Conservation (phyloP, 2,113 vertebrate genomes). For the Labeo catla region DNA sequence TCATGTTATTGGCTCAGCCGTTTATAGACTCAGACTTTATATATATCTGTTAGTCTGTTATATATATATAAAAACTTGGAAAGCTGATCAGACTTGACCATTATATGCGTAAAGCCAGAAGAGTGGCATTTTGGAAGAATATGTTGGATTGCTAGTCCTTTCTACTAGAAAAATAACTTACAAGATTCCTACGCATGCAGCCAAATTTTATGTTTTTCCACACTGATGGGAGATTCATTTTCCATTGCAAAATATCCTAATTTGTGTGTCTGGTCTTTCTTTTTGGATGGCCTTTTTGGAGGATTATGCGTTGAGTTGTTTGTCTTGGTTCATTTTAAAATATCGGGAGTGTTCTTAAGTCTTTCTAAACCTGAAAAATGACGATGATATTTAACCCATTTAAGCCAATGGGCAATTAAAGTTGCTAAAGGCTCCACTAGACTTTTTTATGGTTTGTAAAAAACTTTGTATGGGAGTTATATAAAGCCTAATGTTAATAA, state of each 20-base stretch:
- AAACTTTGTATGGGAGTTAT: not conserved
- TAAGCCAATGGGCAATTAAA: not conserved
- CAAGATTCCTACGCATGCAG: conserved; percentile 46
- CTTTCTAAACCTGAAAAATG: conserved; percentile 50
- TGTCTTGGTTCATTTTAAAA: conserved; percentile 44
- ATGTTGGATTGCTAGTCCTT: conserved; percentile 23
- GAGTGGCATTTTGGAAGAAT: conserved; percentile 24
- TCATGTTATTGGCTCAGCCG: not conserved
- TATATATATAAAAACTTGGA: not conserved
- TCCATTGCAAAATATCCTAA: conserved; percentile 50
- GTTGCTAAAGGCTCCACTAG: conserved; percentile 2
- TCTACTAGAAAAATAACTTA: conserved; percentile 50
- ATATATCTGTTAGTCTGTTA: too few species aligned
- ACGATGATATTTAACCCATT: conserved; percentile 43
- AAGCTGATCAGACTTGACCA: conserved; percentile 30
- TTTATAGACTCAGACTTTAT: not conserved
- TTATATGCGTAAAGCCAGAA: conserved; percentile 21
- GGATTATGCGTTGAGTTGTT: conserved; percentile 50
- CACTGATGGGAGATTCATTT: conserved; percentile 50
- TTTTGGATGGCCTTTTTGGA: conserved; percentile 51
- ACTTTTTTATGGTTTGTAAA: not conserved
- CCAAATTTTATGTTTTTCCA: conserved; percentile 52
- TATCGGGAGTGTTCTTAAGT: conserved; percentile 39
- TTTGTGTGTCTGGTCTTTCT: conserved; percentile 56
- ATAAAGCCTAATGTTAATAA: not conserved